A percentile compares a stretch with the other conserved stretches of the same genome.
phyloP scores from a whole-genome alignment of 2,113 vertebrate genomes.

The Phalacrocorax pelagicus region DNA sequence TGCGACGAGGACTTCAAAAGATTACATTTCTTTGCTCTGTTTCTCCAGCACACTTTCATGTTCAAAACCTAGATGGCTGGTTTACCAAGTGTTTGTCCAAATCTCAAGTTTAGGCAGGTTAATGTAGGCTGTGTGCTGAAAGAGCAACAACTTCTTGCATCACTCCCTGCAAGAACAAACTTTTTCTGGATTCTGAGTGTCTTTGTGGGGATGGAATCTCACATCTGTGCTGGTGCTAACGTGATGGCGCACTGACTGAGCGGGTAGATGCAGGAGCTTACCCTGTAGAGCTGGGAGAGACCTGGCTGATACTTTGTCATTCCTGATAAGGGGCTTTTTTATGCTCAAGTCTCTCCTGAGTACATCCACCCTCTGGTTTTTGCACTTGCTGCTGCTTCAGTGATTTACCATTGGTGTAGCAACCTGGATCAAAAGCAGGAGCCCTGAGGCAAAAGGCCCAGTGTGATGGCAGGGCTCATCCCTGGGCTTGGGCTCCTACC shows the following conservation, averaged over 20 bases:
- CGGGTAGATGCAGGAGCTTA: not conserved
- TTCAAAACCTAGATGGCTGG: not conserved
- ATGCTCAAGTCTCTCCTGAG: not conserved
- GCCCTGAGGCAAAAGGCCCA: not conserved
- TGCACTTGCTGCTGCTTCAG: not conserved
- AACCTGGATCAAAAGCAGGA: not conserved
- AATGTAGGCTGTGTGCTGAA: not conserved
- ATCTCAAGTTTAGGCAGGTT: not conserved
- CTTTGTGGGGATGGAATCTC: not conserved
- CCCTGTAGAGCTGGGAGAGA: not conserved
- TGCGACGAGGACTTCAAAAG: conserved; percentile 14
- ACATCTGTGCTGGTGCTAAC: not conserved
- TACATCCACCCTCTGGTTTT: not conserved
- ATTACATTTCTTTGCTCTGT: not conserved
- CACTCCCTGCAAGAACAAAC: not conserved
- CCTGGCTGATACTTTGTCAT: not conserved
- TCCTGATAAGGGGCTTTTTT: not conserved
- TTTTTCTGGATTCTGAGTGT: not conserved
- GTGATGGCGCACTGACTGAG: not conserved
- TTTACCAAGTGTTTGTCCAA: not conserved
- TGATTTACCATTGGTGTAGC: not conserved
- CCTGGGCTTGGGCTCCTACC: not conserved
- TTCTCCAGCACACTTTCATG: not conserved
- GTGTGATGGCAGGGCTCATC: not conserved
- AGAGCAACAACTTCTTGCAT: not conserved